phyloP scores from a whole-genome alignment of 2,888 invertebrate genomes.

The Coremacera marginata region DNA sequence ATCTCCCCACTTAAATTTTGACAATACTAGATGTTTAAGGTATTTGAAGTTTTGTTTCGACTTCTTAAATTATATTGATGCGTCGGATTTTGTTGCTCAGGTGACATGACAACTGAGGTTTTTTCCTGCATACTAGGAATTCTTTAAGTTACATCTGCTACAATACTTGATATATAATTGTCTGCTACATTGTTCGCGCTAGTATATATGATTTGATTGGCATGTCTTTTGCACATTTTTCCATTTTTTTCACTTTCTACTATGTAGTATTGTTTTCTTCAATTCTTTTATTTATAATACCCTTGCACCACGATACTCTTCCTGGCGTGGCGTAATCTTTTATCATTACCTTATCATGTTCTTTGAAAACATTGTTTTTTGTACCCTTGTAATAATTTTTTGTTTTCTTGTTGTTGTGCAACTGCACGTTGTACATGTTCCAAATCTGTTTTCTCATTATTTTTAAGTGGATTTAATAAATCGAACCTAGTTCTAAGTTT shows the following conservation, averaged over 20 bases:
- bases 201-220: no score
- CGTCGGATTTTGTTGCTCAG: no score
- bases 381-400: slow-evolving; percentile 23
- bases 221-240: neutral
- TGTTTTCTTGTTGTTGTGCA: slow-evolving; percentile 16
- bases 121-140: no score
- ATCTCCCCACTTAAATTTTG: no score
- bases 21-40: no score
- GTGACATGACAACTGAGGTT: no score
- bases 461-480: slow-evolving; percentile 12
- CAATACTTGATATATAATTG: no score
- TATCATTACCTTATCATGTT: slow-evolving; percentile 36
- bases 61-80: no score
- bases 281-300: slow-evolving; percentile 25
- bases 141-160: no score
- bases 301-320: slow-evolving; percentile 30
- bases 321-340: slow-evolving; percentile 37
- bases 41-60: no score
- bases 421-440: neutral
- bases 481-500: slow-evolving; percentile 22
- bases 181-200: no score
- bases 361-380: slow-evolving; percentile 26
- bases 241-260: neutral
- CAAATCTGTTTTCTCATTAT: neutral
- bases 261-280: slow-evolving; percentile 11